These are phyloP conservation scores for Erynnis tages DNA, from an alignment of 2,888 invertebrate species.

Conservation along the genomic window DNA sequence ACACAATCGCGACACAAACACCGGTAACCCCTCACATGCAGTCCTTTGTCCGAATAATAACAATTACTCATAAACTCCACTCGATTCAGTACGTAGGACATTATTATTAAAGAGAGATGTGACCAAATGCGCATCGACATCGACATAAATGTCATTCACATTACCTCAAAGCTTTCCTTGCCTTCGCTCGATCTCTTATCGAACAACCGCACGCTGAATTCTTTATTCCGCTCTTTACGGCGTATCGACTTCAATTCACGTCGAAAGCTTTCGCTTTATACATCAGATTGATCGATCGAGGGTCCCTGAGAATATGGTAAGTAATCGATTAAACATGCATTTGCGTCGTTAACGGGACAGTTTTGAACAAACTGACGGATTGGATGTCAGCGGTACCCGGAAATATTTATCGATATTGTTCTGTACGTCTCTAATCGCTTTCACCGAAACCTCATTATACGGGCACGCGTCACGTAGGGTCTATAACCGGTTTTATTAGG, in stretches of 20 bases:
- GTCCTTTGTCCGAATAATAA: conserved; percentile 10
- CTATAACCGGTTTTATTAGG: conserved; percentile 77
- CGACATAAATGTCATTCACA: too few species aligned
- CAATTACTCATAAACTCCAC: conserved; percentile 22
- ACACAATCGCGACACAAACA: conserved; percentile 4
- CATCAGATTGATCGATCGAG: conserved; percentile 10
- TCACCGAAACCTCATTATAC: conserved; percentile 77
- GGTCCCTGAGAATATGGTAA: neutral
- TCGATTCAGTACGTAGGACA: conserved; percentile 6
- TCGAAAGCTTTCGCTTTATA: conserved; percentile 9
- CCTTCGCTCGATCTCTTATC: neutral
- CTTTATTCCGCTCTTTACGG: neutral
- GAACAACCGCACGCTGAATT: neutral
- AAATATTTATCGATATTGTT: conserved; percentile 14
- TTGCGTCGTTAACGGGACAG: conserved; percentile 1
- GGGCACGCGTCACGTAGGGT: conserved; percentile 74
- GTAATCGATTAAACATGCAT: conserved; percentile 11
- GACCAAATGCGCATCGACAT: neutral
- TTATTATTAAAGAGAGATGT: conserved; percentile 8
- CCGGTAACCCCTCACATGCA: conserved; percentile 7
- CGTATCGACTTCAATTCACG: neutral
- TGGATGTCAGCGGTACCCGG: neutral
- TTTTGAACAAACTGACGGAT: neutral
- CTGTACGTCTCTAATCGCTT: conserved; percentile 43
- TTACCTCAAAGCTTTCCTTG: too few species aligned